phyloP scores from a whole-genome alignment of 2,113 vertebrate genomes.

The Aptenodytes patagonicus region DNA sequence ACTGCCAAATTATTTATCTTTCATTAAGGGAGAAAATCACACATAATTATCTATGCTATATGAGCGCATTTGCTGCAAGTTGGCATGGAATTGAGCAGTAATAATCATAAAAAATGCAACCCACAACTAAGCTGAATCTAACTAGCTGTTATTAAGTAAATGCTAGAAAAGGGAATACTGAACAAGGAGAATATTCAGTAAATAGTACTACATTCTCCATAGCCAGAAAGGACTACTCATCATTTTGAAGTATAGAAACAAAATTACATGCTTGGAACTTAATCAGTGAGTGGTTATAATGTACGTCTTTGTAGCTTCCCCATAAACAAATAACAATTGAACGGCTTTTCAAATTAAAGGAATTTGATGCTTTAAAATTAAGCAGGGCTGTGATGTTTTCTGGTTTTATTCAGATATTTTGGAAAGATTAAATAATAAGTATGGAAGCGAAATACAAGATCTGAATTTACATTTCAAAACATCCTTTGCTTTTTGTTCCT shows the following conservation, averaged over 20 bases:
- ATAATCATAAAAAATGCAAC: constrained; percentile 47
- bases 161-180: background rate
- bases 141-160: constrained; percentile 36
- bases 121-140: constrained; percentile 44
- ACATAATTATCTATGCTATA: constrained; percentile 65
- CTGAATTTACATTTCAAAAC: constrained; percentile 55
- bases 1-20: constrained; percentile 71
- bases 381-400: background rate
- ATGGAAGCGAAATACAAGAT: background rate
- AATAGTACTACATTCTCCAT: background rate
- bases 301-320: background rate
- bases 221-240: background rate
- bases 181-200: background rate
- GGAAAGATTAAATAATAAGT: constrained; percentile 13
- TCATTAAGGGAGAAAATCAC: constrained; percentile 69
- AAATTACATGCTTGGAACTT: background rate
- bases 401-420: background rate
- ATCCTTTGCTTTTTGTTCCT: background rate
- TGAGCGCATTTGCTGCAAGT: constrained; percentile 51
- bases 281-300: constrained; percentile 20
- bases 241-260: background rate
- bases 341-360: background rate
- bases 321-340: constrained; percentile 29
- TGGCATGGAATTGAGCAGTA: constrained; percentile 42
- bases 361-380: constrained; percentile 17